These are phyloP conservation scores for Panagrolaimus sp. DNA, from an alignment of 1,140 invertebrate species.

Conservation along the genomic window DNA sequence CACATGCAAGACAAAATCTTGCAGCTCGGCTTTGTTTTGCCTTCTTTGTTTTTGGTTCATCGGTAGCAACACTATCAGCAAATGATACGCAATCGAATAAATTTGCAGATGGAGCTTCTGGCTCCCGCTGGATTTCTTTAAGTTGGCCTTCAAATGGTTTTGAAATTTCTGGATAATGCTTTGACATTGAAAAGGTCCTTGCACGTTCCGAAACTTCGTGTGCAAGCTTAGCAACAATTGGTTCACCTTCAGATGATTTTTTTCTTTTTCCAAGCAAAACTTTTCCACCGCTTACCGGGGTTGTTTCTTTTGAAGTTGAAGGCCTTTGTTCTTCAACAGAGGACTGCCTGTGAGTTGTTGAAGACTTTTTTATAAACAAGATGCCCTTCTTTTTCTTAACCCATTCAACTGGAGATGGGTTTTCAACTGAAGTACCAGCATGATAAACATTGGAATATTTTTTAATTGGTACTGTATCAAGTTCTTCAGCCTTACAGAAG, in stretches of 20 bases:
- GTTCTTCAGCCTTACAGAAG: background rate
- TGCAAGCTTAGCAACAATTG: no score
- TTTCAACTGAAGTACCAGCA: background rate
- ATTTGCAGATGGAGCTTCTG: background rate
- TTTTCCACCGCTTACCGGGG: no score
- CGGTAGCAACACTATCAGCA: background rate
- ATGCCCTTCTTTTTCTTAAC: background rate
- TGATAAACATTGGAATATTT: background rate
- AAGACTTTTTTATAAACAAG: background rate
- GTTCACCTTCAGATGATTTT: no score
- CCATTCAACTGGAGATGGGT: background rate
- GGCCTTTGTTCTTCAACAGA: no score
- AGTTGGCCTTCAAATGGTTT: background rate
- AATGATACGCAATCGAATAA: conserved; percentile 2
- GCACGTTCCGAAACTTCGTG: background rate
- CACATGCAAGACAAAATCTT: no score
- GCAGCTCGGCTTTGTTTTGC: no score
- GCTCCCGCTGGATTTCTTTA: background rate
- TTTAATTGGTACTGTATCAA: background rate
- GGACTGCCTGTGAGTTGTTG: no score
- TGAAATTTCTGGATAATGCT: conserved; percentile 5
- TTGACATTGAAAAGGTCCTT: background rate
- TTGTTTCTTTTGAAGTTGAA: no score
- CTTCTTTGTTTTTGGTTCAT: background rate
- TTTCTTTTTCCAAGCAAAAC: no score